These are phyloP conservation scores for Drosophila bocqueti DNA, from an alignment of 1,140 invertebrate genomes.

Conservation along the genomic window DNA sequence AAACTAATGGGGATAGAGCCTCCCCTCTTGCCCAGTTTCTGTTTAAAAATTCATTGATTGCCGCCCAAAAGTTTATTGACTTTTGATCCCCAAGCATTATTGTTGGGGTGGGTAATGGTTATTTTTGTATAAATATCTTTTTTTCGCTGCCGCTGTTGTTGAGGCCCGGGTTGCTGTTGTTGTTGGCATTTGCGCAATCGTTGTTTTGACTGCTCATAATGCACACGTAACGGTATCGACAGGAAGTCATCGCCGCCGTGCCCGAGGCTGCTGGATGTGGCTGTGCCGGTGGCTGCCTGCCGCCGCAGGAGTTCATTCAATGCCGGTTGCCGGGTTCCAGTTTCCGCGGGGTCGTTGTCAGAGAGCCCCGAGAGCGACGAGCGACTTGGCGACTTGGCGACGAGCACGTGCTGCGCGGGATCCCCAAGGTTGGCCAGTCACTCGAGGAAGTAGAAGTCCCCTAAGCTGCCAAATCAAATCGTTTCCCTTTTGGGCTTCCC, in stretches of 20 bases:
- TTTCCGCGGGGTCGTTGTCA: constrained; percentile 58
- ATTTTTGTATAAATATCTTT: constrained; percentile 6
- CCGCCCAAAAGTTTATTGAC: constrained; percentile 75
- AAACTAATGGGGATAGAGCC: background rate
- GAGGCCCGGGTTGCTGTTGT: constrained; percentile 9
- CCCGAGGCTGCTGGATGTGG: constrained; percentile 5
- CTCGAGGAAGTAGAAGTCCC: constrained; percentile 33
- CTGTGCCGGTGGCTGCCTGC: background rate
- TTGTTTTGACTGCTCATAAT: constrained; percentile 58
- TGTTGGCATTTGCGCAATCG: constrained; percentile 48
- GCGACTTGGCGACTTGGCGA: background rate
- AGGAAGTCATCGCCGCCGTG: constrained; percentile 54
- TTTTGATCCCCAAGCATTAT: constrained; percentile 82
- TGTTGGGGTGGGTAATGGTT: constrained; percentile 84
- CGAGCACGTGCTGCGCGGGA: constrained; percentile 54
- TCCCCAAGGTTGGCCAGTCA: constrained; percentile 38
- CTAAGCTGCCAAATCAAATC: constrained; percentile 6
- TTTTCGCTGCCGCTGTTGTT: constrained; percentile 9
- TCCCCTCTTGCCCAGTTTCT: background rate
- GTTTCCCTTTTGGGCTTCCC: constrained; percentile 10
- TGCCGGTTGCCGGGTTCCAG: constrained; percentile 55
- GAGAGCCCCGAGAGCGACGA: background rate
- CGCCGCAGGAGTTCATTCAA: constrained; percentile 64
- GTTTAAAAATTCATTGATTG: constrained; percentile 53
- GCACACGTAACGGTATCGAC: constrained; percentile 78